phyloP scores from a whole-genome alignment of 2,888 invertebrate genomes.

The Folsomia manolachei region DNA sequence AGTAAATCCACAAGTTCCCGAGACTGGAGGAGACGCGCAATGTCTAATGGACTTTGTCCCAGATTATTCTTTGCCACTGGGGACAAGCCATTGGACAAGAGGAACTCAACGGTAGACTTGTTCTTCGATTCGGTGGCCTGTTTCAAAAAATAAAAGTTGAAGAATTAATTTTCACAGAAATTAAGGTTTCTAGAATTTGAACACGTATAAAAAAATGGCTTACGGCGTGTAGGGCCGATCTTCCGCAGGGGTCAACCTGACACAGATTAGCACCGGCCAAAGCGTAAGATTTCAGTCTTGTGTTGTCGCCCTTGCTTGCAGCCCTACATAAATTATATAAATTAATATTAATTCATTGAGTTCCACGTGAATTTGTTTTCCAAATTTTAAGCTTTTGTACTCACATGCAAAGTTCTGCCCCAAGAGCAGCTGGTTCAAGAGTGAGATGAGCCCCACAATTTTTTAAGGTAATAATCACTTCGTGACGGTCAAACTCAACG shows the following conservation, averaged over 20 bases:
- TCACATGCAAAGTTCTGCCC: slow-evolving; percentile 66
- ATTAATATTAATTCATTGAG: too few species aligned
- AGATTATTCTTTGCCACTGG: slow-evolving; percentile 26
- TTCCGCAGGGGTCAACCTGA: slow-evolving; percentile 62
- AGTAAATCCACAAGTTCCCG: slow-evolving; percentile 24
- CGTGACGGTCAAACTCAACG: slow-evolving; percentile 63
- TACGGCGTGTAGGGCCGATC: slow-evolving; percentile 69
- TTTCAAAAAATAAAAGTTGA: slow-evolving; percentile 8
- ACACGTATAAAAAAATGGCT: too few species aligned
- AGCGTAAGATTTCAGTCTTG: slow-evolving; percentile 62
- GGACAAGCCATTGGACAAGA: slow-evolving; percentile 35
- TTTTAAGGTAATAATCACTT: slow-evolving; percentile 65
- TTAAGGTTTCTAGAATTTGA: neutral
- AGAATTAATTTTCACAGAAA: neutral
- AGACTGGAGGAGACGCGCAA: slow-evolving; percentile 31
- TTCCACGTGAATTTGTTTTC: neutral
- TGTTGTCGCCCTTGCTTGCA: slow-evolving; percentile 59
- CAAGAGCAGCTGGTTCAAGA: slow-evolving; percentile 60
- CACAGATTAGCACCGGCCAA: slow-evolving; percentile 69
- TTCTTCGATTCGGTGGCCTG: slow-evolving; percentile 40
- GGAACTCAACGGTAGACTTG: slow-evolving; percentile 30
- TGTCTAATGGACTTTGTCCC: slow-evolving; percentile 38
- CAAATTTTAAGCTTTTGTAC: too few species aligned
- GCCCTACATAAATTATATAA: slow-evolving; percentile 37
- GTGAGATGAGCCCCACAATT: slow-evolving; percentile 74